Base-by-base conservation (phyloP, 1,140 invertebrate species). In the Glossosoma conforme region DNA sequence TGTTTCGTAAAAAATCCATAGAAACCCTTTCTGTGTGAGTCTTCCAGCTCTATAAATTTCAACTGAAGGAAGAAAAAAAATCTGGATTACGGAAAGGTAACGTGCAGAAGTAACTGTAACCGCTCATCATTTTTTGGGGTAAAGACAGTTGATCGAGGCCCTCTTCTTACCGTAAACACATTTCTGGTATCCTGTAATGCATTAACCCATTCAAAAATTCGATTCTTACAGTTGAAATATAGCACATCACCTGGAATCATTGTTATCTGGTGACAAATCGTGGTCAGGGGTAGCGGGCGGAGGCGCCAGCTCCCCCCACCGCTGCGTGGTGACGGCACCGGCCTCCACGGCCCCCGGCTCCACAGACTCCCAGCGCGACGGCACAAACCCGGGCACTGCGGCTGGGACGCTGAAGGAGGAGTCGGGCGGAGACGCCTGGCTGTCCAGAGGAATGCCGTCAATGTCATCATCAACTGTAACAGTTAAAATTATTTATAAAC, bases 281-380 rank as follows among this genome's bases (percentile, higher is more conserved):
- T 37, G 30, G 32, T 46, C 21, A 25, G 19, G 17, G n/a, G 55
- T 52, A 37, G 54, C 37, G 1, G 58, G 42, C 17, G 44, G 45
- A 9, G 44, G 44, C 9, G 44, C 37, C 2, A 77, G 45, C 13
- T 72, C 63, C 63, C 93, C 89, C 89, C 90, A 93, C 66, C 92
- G 91, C 51, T 86, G 90, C 2, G 87, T 90, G 1, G 89, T 91
- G 76, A 91, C 89, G 15, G 88, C 90, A 70, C 92, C 89, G 11
- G 87, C 87, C 68, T 91, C 87, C 19, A 89, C 62, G 73, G 77
- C 30, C 64, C 90, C 83, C 1, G 88, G 88, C 72, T 95, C 91
- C 4, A 97, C 89, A 19, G 87, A 93, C 79, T 98, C 94, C 94
- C 94, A 98, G 65, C 92, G 89, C 0, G 93, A 95, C 6, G 89